Conservation (phyloP, 2,888 invertebrate species). For the Stenolophus ochropezus region DNA sequence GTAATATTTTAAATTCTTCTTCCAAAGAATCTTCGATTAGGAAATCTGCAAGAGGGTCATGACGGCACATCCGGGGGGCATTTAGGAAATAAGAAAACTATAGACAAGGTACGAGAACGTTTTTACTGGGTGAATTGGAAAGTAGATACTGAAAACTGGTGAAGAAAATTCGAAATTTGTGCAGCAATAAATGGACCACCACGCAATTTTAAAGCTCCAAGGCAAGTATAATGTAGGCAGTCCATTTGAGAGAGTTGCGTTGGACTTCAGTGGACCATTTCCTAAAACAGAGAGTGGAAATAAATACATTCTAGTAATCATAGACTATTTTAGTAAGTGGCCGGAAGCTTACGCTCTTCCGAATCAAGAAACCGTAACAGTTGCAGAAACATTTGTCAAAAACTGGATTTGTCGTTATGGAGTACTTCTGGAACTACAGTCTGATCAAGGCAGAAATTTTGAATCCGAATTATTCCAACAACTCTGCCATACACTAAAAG, state of each 20-base stretch:
- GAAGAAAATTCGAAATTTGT: constrained; percentile 58
- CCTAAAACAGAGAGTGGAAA: background rate
- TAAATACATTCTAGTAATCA: too few species aligned
- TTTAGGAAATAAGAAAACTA: constrained; percentile 64
- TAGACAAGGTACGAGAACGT: constrained; percentile 62
- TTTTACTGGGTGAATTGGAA: constrained; percentile 62
- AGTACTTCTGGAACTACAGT: background rate
- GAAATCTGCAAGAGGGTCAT: constrained; percentile 55
- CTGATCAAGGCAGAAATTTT: background rate
- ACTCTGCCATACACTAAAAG: too few species aligned
- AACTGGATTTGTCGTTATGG: background rate
- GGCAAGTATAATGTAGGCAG: too few species aligned
- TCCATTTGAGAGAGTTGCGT: too few species aligned
- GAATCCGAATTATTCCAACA: background rate
- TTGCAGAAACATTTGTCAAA: background rate
- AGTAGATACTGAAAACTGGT: constrained; percentile 62
- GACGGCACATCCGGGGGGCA: constrained; percentile 64
- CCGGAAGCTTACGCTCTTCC: too few species aligned
- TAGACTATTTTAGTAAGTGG: too few species aligned
- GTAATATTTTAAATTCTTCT: background rate
- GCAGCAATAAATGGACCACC: background rate
- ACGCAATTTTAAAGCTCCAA: background rate
- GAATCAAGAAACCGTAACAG: background rate
- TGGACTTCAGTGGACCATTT: background rate
- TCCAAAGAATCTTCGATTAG: too few species aligned